Conservation (phyloP, 2,888 invertebrate species). For the Meteorus cinctellus region DNA sequence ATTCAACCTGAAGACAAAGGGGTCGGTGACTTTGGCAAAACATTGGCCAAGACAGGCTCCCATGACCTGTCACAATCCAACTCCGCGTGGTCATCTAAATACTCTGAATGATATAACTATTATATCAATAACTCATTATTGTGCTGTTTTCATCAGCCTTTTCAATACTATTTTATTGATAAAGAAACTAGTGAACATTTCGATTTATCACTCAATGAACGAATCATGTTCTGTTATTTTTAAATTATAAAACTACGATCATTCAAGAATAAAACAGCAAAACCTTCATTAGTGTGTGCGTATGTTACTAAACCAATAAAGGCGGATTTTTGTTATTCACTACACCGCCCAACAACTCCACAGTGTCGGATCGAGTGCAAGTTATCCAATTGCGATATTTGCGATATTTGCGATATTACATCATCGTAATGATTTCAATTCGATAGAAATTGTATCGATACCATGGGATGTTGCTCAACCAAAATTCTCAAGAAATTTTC, state of each 20-base stretch:
- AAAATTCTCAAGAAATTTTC: too few species aligned
- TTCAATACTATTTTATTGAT: constrained; percentile 6
- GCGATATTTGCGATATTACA: too few species aligned
- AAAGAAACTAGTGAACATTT: constrained; percentile 9
- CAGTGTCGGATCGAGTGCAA: too few species aligned
- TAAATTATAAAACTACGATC: background rate
- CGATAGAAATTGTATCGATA: too few species aligned
- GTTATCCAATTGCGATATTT: too few species aligned
- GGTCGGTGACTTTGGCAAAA: constrained; percentile 69
- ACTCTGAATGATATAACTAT: constrained; percentile 42
- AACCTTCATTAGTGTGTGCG: background rate
- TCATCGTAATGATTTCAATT: too few species aligned
- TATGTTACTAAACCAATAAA: background rate
- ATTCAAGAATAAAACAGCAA: background rate
- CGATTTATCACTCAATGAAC: background rate
- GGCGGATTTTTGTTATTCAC: background rate
- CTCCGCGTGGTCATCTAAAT: constrained; percentile 64
- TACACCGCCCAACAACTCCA: background rate
- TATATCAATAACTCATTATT: constrained; percentile 8
- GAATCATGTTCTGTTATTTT: background rate
- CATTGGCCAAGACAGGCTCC: constrained; percentile 75
- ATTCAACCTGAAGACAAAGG: constrained; percentile 65
- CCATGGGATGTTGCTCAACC: too few species aligned
- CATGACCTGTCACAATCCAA: constrained; percentile 71
- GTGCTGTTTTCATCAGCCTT: background rate